Evolutionary conservation across 1,140 invertebrate species (phyloP).

Genomic region (Pogonus chalceus): DNA sequence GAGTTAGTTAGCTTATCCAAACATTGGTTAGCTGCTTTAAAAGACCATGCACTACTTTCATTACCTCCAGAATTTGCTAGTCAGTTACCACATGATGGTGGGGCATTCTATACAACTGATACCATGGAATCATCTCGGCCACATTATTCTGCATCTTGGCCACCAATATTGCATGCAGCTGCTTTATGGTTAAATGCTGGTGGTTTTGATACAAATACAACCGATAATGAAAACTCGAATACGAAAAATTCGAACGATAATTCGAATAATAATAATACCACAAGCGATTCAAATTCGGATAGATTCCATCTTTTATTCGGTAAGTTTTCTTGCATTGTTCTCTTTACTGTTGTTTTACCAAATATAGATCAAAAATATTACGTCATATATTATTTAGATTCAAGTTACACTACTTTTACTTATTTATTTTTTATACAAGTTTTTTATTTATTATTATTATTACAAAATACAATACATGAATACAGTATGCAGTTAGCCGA

Average conservation of each 20-base stretch:
- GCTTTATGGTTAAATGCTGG: constrained; percentile 75
- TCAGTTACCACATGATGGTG: constrained; percentile 89
- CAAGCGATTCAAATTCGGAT: constrained; percentile 43
- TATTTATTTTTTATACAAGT: no score
- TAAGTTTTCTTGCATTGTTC: constrained; percentile 38
- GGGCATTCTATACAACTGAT: constrained; percentile 94
- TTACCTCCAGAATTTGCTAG: constrained; percentile 87
- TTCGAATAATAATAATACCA: constrained; percentile 39
- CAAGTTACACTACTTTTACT: no score
- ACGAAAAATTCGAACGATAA: constrained; percentile 40
- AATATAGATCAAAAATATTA: no score
- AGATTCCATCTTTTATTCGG: constrained; percentile 87
- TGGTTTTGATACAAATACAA: constrained; percentile 40
- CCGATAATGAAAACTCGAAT: constrained; percentile 26
- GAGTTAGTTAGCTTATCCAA: constrained; percentile 83
- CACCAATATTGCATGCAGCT: constrained; percentile 86
- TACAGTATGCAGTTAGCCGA: no score
- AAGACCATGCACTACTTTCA: constrained; percentile 90
- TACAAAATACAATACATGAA: no score
- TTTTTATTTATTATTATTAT: constrained; percentile 10
- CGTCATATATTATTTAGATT: no score
- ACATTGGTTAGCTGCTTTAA: constrained; percentile 89
- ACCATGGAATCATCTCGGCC: constrained; percentile 85
- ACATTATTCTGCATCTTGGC: constrained; percentile 89
- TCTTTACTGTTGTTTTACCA: no score